Conservation (phyloP, 92 coral and sea anemone genomes). For the Epizoanthus stellaris region DNA sequence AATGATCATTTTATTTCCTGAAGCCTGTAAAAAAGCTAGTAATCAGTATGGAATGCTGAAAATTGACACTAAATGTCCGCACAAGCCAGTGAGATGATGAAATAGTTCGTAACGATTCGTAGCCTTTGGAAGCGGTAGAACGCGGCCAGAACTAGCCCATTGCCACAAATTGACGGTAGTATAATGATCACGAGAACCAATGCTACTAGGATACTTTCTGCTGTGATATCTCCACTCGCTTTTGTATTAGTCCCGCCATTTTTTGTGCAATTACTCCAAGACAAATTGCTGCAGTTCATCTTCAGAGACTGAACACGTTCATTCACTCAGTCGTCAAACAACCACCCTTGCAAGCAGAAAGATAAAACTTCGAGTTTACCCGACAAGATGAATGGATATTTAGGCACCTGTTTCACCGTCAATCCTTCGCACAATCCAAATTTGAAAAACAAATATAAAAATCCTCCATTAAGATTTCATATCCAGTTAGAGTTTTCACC, state of each 20-base stretch:
- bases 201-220: conserved; percentile 7
- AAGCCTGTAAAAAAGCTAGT: conserved; percentile 52
- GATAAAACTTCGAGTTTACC: not conserved
- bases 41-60: conserved; percentile 80
- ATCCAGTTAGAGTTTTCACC: not conserved
- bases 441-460: not conserved
- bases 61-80: conserved; percentile 74
- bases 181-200: conserved; percentile 53
- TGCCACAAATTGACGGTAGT: conserved; percentile 73
- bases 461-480: not conserved
- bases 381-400: not conserved
- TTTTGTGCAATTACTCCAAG: conserved; percentile 11
- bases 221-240: not conserved
- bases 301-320: too few relatives aligned
- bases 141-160: conserved; percentile 72
- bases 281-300: not conserved
- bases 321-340: not conserved
- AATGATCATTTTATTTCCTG: conserved; percentile 34
- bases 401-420: conserved; percentile 13
- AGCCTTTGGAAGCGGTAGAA: conserved; percentile 71
- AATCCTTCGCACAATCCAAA: not conserved
- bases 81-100: conserved; percentile 78
- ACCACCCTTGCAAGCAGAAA: not conserved
- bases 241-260: not conserved
- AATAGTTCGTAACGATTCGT: conserved; percentile 82